Conservation (phyloP, 2,797 vertebrate genomes). For the Cygnus olor region DNA sequence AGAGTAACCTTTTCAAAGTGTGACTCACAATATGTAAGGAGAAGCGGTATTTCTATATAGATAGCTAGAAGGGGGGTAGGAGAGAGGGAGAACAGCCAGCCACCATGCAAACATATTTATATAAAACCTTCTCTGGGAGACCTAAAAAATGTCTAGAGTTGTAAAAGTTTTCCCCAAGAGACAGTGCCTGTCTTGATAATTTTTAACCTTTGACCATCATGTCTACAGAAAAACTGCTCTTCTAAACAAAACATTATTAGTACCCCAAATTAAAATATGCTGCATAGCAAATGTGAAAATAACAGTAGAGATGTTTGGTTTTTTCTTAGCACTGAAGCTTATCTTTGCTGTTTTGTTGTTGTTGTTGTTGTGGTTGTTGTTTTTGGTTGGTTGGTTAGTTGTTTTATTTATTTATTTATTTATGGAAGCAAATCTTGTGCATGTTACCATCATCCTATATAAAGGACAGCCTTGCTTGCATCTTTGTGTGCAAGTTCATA, state of each 20-base stretch:
- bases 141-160: neutral
- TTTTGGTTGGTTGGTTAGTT: too few relatives aligned
- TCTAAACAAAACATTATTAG: neutral
- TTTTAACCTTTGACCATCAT: neutral
- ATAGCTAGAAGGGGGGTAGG: neutral
- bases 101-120: neutral
- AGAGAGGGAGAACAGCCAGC: neutral
- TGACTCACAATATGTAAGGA: neutral
- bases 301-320: fast-evolving
- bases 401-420: too few relatives aligned
- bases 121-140: neutral
- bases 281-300: neutral
- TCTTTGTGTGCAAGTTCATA: neutral
- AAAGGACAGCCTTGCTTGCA: neutral
- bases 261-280: fast-evolving
- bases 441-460: fast-evolving
- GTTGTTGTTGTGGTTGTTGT: too few relatives aligned
- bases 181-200: fast-evolving
- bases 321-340: neutral
- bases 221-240: fast-evolving
- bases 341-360: too few relatives aligned
- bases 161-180: neutral
- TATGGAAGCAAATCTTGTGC: neutral
- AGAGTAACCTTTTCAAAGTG: neutral
- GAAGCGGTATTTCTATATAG: neutral